Evolutionary conservation across 2,113 vertebrate species (phyloP), one percentile per base, ranked within the genome.

Genomic region (Melanotaenia duboulayi): DNA sequence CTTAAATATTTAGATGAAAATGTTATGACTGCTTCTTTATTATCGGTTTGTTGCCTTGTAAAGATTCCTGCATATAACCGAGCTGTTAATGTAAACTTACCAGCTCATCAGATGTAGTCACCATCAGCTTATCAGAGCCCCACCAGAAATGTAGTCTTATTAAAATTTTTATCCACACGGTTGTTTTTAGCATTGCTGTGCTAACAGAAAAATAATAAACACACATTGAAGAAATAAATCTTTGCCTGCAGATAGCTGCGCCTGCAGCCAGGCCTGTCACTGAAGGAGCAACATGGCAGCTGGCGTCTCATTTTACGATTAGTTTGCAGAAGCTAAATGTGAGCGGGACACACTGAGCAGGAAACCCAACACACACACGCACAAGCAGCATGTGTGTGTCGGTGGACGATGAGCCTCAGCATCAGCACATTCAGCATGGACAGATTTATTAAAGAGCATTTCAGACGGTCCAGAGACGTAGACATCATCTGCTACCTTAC

Each of bases 291-390:
- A 76, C 70, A 79, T 17, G 67, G 57, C 84, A 86, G 82, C 74
- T 87, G 86, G 16, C 1, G 13, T 85, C 59, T 93, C 81, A 14
- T 86, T 90, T 93, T 91, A 91, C 82, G 55, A 79, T 90, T 87
- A 86, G 73, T 87, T 63, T 72, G 90, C 85, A 84, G 51, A 42
- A 44, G 70, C 59, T 65, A 78, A 72, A 73, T 80, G 42, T 68
- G 42, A 69, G 35, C 6, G 57, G n/a, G 56, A 64, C 62, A 48
- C 19, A 4, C 12, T 48, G 65, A 25, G 52, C 7, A 6, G 62
- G 63, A 68, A 56, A 66, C 13, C 42, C 68, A 35, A 35, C 32
- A 56, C 28, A 39, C 63, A 71, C 23, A 23, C 50, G 57, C 12
- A 49, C 35, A 25, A 9, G 11, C n/a, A 60, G 14, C 17, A 52